Conservation (phyloP, 2,113 vertebrate species). For the Fukomys damarensis region DNA sequence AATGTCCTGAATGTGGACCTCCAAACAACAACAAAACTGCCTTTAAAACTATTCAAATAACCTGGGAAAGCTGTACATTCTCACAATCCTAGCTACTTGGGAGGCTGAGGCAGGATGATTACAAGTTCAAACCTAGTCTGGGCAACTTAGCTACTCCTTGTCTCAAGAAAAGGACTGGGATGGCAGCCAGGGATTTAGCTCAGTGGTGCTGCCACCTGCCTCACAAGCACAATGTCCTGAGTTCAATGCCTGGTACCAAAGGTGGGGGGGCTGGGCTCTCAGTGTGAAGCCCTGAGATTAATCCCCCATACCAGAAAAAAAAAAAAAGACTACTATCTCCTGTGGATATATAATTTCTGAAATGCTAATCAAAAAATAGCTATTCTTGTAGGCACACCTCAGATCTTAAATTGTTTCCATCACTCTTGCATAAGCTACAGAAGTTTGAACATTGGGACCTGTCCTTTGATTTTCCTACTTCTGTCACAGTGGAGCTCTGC, state of each 20-base stretch:
- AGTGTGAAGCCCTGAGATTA: neutral
- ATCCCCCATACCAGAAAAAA: neutral
- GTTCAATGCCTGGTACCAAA: too few relatives aligned
- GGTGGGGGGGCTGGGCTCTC: neutral
- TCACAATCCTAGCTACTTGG: neutral
- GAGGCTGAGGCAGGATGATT: neutral
- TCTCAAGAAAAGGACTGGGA: neutral
- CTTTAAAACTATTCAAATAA: conserved; percentile 38
- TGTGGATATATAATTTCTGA: conserved; percentile 1
- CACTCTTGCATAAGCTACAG: neutral
- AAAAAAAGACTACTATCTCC: neutral
- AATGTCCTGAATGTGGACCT: neutral
- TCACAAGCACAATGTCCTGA: too few relatives aligned
- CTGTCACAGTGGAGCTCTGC: neutral
- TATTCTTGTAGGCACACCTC: neutral
- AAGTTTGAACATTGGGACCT: neutral
- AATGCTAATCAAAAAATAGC: neutral
- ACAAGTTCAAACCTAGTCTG: neutral
- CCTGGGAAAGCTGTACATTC: neutral
- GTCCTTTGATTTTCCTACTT: neutral
- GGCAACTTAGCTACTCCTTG: neutral
- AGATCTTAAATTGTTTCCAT: neutral
- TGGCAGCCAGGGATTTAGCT: too few relatives aligned
- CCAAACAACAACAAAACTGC: conserved; percentile 4
- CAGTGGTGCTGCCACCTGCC: too few relatives aligned